These are phyloP conservation scores for Astur gentilis DNA, from an alignment of 2,113 vertebrate species.

Conservation along the genomic window DNA sequence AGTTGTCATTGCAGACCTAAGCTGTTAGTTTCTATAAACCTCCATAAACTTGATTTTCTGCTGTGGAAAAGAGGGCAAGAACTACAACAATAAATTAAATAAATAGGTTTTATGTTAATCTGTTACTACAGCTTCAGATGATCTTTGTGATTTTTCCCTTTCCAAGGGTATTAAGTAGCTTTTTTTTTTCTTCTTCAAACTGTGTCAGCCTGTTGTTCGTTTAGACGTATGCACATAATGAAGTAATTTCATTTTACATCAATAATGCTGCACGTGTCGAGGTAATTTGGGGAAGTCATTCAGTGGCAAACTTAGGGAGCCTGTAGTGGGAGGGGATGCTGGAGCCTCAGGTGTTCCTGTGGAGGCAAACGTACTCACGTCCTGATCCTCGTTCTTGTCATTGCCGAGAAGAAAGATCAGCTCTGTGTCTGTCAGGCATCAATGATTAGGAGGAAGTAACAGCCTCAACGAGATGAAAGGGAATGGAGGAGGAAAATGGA, in stretches of 20 bases:
- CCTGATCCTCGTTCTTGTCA: background rate
- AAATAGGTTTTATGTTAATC: background rate
- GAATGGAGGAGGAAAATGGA: background rate
- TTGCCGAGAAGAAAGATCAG: background rate
- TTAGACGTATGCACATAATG: background rate
- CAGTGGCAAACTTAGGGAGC: background rate
- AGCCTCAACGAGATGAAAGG: background rate
- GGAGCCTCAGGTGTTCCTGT: background rate
- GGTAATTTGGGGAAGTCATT: background rate
- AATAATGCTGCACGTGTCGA: rapidly evolving
- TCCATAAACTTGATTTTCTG: background rate
- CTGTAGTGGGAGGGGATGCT: rapidly evolving
- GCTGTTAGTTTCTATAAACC: background rate
- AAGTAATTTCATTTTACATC: background rate
- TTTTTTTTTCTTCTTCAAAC: background rate
- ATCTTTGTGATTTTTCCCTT: background rate
- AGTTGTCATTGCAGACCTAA: background rate
- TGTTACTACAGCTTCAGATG: background rate
- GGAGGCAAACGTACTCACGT: background rate
- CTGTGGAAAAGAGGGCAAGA: background rate
- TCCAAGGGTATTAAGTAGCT: background rate
- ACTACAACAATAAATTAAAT: background rate
- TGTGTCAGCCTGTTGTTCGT: background rate
- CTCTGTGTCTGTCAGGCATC: background rate
- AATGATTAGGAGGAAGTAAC: background rate